Evolutionary conservation across 2,888 invertebrate genomes (phyloP), one percentile per base, ranked within the genome.

Genomic region (Caenorhabditis angaria): DNA sequence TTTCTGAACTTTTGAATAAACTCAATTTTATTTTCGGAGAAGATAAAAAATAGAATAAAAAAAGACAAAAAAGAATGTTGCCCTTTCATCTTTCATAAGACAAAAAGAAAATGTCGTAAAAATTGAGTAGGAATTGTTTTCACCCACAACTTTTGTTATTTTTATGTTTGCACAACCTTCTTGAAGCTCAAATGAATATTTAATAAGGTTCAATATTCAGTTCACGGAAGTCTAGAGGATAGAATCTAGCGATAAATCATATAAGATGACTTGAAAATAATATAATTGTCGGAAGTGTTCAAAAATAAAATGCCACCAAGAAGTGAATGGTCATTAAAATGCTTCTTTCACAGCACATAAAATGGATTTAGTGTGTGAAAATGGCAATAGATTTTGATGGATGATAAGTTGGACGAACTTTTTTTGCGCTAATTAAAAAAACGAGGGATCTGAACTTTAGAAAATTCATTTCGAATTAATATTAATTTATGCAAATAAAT

Each of bases 401-500:
- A 41, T 41, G 41, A 41, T 41, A 41, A 41, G 18, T 12, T 41
- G 41, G 41, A 18, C 2, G 14, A 41, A 14, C n/a, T n/a, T n/a
- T n/a, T n/a, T n/a, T n/a, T n/a, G n/a, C n/a, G n/a, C n/a, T n/a
- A n/a, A n/a, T n/a, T n/a, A n/a, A n/a, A n/a, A n/a, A n/a, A n/a
- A n/a, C n/a, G n/a, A n/a, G n/a, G n/a, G n/a, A n/a, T n/a, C n/a
- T n/a, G n/a, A n/a, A n/a, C n/a, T n/a, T n/a, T n/a, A n/a, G n/a
- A n/a, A n/a, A n/a, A 6, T 50, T 50, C 50, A 12, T n/a, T 50
- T 35, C 50, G 8, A 28, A 29, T 28, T 2, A 57, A 18, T 24
- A n/a, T n/a, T n/a, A n/a, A n/a, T 47, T 70, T 60, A 82, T 6
- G 84, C 84, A 59, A 78, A 77, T 35, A 85, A 65, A 73, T 84